A percentile compares a stretch with the other conserved stretches of the same genome.
Evolutionary conservation across 2,888 invertebrate species (phyloP).

Genomic region (Thumatha senex): DNA sequence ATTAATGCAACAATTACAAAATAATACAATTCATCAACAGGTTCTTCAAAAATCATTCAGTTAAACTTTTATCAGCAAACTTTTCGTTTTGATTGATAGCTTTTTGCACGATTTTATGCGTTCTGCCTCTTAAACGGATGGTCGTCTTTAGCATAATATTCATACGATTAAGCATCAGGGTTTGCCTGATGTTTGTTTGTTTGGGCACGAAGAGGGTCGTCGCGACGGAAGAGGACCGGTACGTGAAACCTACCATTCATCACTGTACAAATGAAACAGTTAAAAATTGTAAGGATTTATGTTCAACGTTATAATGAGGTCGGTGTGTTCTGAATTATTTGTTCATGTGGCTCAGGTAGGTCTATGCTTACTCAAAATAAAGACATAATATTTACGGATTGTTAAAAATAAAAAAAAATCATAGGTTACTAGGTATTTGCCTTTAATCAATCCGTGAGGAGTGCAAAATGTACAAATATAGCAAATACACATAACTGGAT

Average conservation of each 20-base stretch:
- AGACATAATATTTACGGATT: no score
- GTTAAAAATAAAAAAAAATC: no score
- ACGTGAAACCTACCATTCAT: conserved; percentile 13
- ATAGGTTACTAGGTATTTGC: no score
- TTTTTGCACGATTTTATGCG: no score
- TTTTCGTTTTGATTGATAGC: no score
- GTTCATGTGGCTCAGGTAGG: not conserved
- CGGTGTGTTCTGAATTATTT: not conserved
- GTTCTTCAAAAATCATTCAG: no score
- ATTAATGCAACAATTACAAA: no score
- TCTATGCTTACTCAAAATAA: not conserved
- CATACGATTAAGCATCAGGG: conserved; percentile 13
- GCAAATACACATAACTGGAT: no score
- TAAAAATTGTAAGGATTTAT: conserved; percentile 20
- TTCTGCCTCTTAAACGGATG: conserved; percentile 4
- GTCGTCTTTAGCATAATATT: conserved; percentile 14
- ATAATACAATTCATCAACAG: no score
- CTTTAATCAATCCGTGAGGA: no score
- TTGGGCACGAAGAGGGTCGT: conserved; percentile 8
- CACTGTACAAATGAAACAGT: conserved; percentile 16
- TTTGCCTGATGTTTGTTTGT: conserved; percentile 18
- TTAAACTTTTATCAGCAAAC: no score
- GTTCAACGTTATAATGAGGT: not conserved
- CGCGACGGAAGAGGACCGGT: conserved; percentile 7
- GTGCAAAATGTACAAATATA: no score